Percentiles rank a stretch among this genome's conserved stretches.
Evolutionary conservation across 2,113 vertebrate genomes (phyloP).

Genomic region (Cinclus cinclus): DNA sequence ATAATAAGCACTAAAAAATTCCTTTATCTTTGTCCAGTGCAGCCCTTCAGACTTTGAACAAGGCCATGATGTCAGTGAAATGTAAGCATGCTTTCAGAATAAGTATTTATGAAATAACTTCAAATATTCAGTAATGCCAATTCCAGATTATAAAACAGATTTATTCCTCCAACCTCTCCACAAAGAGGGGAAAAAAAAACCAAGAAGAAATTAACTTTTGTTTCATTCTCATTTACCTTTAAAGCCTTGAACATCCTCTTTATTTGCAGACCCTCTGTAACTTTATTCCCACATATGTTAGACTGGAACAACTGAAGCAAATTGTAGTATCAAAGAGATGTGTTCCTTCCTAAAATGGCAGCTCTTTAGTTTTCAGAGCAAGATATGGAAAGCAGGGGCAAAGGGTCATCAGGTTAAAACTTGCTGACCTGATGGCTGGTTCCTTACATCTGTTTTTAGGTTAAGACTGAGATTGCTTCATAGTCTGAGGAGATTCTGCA

Average conservation of each 20-base stretch:
- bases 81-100: neutral
- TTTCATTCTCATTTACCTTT: neutral
- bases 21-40: neutral
- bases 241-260: neutral
- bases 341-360: neutral
- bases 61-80: neutral
- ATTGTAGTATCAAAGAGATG: neutral
- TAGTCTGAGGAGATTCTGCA: neutral
- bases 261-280: neutral
- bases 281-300: neutral
- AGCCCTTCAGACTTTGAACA: neutral
- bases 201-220: neutral
- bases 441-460: neutral
- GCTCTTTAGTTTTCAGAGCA: neutral
- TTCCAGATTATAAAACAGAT: neutral
- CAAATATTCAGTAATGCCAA: neutral
- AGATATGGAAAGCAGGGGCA: neutral
- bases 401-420: neutral
- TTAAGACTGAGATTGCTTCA: neutral
- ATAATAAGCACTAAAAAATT: neutral
- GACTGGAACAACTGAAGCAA: neutral
- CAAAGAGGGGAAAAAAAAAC: neutral
- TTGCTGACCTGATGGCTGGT: neutral
- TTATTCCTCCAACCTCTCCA: neutral
- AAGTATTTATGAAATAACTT: neutral